These are phyloP conservation scores for Sminthopsis crassicaudata DNA, from an alignment of 2,113 vertebrate species.

Conservation along the genomic window DNA sequence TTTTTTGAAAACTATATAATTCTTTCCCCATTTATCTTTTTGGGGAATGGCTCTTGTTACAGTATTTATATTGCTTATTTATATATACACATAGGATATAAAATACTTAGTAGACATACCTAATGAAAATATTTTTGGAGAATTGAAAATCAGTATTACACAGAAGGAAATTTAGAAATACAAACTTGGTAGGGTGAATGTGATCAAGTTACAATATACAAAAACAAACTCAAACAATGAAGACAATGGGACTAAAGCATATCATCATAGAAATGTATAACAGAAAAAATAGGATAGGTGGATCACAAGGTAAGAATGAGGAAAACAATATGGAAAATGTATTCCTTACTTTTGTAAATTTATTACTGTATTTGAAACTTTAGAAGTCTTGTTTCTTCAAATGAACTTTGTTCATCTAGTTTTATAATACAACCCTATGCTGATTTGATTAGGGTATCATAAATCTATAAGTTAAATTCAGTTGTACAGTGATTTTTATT, in stretches of 20 bases:
- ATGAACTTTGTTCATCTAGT: background rate
- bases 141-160: background rate
- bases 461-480: background rate
- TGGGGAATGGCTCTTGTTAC: background rate
- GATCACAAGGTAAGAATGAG: background rate
- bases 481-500: background rate
- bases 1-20: background rate
- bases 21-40: background rate
- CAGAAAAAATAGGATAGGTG: background rate
- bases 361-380: background rate
- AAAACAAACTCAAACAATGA: background rate
- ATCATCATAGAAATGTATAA: background rate
- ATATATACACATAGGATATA: background rate
- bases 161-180: background rate
- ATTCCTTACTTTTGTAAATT: background rate
- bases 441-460: background rate
- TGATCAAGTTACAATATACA: background rate
- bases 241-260: background rate
- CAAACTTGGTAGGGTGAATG: background rate
- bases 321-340: background rate
- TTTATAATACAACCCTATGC: background rate
- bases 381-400: background rate
- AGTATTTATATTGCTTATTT: background rate
- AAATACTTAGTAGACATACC: background rate
- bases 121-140: background rate